phyloP scores from a whole-genome alignment of 2,888 invertebrate species.

The Vesta saturnalis region DNA sequence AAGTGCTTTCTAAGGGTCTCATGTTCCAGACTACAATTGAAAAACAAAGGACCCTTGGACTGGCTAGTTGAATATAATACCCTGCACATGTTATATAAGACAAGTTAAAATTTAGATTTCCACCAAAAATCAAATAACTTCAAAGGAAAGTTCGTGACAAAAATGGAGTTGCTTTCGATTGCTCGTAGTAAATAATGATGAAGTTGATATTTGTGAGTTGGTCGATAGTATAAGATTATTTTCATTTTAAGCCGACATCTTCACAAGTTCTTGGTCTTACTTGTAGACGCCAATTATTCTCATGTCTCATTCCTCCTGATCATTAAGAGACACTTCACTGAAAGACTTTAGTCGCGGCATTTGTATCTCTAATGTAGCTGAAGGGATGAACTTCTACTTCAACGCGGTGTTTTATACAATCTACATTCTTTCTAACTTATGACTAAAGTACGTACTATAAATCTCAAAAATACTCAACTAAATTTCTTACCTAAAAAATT shows the following conservation, averaged over 20 bases:
- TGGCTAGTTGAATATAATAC: slow-evolving; percentile 7
- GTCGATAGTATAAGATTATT: slow-evolving; percentile 1
- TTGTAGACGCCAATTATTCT: slow-evolving; percentile 52
- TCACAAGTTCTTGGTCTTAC: slow-evolving; percentile 47
- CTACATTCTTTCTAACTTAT: slow-evolving; percentile 11
- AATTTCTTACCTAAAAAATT: slow-evolving; percentile 9
- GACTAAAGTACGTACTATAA: slow-evolving; percentile 7
- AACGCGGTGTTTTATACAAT: slow-evolving; percentile 3
- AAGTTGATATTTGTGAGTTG: not conserved
- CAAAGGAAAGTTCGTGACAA: not conserved
- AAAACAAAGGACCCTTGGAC: slow-evolving; percentile 11
- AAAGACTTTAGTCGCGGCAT: slow-evolving; percentile 42
- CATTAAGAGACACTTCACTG: slow-evolving; percentile 49
- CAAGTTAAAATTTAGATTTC: not conserved
- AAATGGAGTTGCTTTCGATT: not conserved
- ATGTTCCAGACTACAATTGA: slow-evolving; percentile 26
- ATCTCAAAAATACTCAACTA: slow-evolving; percentile 5
- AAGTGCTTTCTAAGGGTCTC: slow-evolving; percentile 26
- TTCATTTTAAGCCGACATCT: slow-evolving; percentile 34
- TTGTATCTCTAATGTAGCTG: slow-evolving; percentile 30
- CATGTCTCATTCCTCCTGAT: slow-evolving; percentile 49
- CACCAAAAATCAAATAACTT: not conserved
- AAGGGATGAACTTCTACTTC: slow-evolving; percentile 36
- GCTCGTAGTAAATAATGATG: not conserved
- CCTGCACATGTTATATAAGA: too few relatives aligned